Base-by-base conservation (phyloP, 2,113 vertebrate species). In the Sardina pilchardus region DNA sequence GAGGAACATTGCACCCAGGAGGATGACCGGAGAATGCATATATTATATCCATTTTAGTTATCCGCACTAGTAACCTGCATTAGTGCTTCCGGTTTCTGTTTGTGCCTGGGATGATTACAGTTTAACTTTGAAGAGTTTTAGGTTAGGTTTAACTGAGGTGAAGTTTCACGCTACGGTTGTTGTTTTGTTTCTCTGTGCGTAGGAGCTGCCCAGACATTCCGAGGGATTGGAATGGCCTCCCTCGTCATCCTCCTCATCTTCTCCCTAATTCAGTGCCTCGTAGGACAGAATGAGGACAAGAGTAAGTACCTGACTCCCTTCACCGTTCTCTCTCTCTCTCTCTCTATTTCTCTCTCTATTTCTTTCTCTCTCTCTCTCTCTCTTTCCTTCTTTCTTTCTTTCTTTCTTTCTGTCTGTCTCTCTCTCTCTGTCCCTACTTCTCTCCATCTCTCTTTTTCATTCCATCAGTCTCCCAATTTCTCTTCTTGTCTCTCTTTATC, bases 191-290 rank as follows among this genome's bases (percentile, higher is more conserved):
- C 6, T 87, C 42, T 80, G 75, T 84, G 83, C 93, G 8, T 91
- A 99, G 98, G 97, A 81, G 97, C 97, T 75, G 97, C 97, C 63
- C 94, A 92, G 39, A 97, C 98, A 0, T 99, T 99, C 95, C 94
- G 98, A 91, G 98, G 97, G 48, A 97, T 99, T 59, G 98, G 98
- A 88, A 99, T 99, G 97, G 96, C 96, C 63, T 99, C 97, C 88
- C 95, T 99, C 86, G 94, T 98, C 88, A 99, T 98, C 89, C 96
- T 99, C 36, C 96, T 99, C 84, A 93, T 99, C 19, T 99, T 99
- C 91, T 93, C 97, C 82, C 93, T 99, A 85, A 99, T 99, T 90
- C 98, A 99, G 93, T 97, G 93, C 94, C 84, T 99, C 39, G 93
- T 93, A 2, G 93, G 95, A 89, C 94, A 96, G 42, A 91, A 92